phyloP scores from a whole-genome alignment of 2,113 vertebrate species.

The Monopterus albus region DNA sequence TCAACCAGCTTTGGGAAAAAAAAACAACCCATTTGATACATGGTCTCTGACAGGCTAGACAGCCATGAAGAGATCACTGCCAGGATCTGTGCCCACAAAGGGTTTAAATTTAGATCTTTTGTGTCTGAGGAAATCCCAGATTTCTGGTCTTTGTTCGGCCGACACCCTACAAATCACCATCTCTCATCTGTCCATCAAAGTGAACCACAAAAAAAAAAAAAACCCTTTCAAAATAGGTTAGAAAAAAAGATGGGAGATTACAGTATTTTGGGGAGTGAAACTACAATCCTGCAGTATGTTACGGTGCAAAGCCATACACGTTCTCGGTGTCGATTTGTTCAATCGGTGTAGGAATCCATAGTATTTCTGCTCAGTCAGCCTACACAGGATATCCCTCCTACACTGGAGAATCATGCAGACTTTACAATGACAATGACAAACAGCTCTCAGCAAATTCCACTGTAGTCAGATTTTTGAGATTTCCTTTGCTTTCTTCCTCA shows the following conservation, averaged over 20 bases:
- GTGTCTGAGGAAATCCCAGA: constrained; percentile 38
- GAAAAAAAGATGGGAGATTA: background rate
- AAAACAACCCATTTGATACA: background rate
- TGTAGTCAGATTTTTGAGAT: constrained; percentile 4
- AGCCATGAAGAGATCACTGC: constrained; percentile 28
- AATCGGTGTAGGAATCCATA: constrained; percentile 57
- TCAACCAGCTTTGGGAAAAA: background rate
- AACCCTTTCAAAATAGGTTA: background rate
- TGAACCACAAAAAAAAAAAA: constrained; percentile 1
- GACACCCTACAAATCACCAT: constrained; percentile 33
- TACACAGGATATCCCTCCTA: constrained; percentile 39
- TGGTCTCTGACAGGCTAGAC: constrained; percentile 4
- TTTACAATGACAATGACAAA: constrained; percentile 55
- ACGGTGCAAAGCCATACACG: constrained; percentile 9
- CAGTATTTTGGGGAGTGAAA: background rate
- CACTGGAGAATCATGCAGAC: constrained; percentile 56
- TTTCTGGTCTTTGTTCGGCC: constrained; percentile 23
- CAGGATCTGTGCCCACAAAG: constrained; percentile 31
- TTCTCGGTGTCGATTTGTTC: constrained; percentile 39
- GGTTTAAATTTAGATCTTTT: constrained; percentile 42
- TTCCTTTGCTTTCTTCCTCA: constrained; percentile 18
- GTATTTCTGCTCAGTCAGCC: constrained; percentile 58
- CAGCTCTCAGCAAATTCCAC: constrained; percentile 35
- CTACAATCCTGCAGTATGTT: background rate
- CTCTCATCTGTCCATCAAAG: constrained; percentile 25